Base-by-base conservation (phyloP, 53 echinoderm and acorn worm genomes). In the Luidia sarsii region DNA sequence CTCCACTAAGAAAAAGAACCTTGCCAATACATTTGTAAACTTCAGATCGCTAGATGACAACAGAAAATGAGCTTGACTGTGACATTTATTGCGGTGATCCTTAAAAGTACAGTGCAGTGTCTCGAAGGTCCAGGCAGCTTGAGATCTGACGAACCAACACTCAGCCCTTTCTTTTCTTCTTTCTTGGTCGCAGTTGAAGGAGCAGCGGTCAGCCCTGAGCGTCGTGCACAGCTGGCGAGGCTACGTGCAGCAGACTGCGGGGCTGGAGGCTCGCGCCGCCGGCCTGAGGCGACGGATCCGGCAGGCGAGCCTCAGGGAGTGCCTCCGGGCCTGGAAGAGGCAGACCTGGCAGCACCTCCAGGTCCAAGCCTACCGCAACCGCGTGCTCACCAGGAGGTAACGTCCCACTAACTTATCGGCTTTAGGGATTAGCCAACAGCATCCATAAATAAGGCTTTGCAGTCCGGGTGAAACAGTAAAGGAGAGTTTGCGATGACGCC, bases 311-410 rank as follows among this genome's bases (percentile, higher is more conserved):
- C 33, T 83, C 67, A 38, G 57, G 36, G 86, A 89, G 35, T 92
- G 92, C 65, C 71, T 92, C 65, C 22, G 57, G 59, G 70, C 89
- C 52, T 92, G 89, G 92, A 82, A 85, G 48, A 31, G 86, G 57
- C 57, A 33, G 20, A 72, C 56, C 57, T 72, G 72, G 72, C 56
- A 72, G 25, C 22, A 55, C 1, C 29, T 72, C 27, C 50, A 72
- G 20, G 72, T 72, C 37, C 24, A 55, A 16, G 72, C 72, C 2
- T 19, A 55, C 56, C 54, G 22, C 54, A 71, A 71, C 25, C 72
- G 72, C 1, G 72, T 72, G 27, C 33, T 72, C 55, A 37, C 57
- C 34, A 34, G 37, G 34, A 71, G 71, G 71, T 71, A 9, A 45
- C 51, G 41, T n/a, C n/a, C n/a, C 15, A n/a, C 15, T 15, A 49